Evolutionary conservation across 2,797 vertebrate species (phyloP).

Genomic region (Karalla daura): DNA sequence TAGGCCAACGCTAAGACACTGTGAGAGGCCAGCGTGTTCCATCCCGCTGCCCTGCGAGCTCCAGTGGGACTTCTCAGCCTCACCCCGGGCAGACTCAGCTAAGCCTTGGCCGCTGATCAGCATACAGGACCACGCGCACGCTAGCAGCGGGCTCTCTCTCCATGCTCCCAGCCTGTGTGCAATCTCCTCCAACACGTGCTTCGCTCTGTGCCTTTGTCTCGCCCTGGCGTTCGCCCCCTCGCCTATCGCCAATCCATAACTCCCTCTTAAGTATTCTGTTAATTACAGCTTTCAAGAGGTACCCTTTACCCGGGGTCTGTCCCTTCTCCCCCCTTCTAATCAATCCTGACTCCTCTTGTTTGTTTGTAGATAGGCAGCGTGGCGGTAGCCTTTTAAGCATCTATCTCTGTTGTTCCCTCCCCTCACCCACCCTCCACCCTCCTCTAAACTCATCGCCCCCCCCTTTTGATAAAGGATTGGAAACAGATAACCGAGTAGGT

Average conservation of each 20-base stretch:
- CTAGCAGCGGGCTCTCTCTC: constrained; percentile 31
- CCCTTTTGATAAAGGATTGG: constrained; percentile 70
- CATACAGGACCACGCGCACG: constrained; percentile 43
- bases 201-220: constrained; percentile 33
- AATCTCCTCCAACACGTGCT: constrained; percentile 9
- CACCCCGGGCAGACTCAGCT: constrained; percentile 63
- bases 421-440: neutral
- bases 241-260: constrained; percentile 51
- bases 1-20: constrained; percentile 64
- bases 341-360: constrained; percentile 56
- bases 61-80: constrained; percentile 59
- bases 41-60: constrained; percentile 60
- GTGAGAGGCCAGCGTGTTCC: constrained; percentile 69
- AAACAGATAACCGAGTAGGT: constrained; percentile 74
- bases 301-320: constrained; percentile 36
- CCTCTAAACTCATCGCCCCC: constrained; percentile 36
- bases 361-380: constrained; percentile 43
- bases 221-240: constrained; percentile 27
- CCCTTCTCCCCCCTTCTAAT: constrained; percentile 40
- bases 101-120: constrained; percentile 66
- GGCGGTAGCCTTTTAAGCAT: constrained; percentile 60
- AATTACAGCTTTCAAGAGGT: constrained; percentile 66
- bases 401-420: constrained; percentile 29
- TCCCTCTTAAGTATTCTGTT: constrained; percentile 54
- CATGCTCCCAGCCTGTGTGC: constrained; percentile 11